Evolutionary conservation across 2,113 vertebrate species (phyloP).

Genomic region (Elaphurus davidianus): DNA sequence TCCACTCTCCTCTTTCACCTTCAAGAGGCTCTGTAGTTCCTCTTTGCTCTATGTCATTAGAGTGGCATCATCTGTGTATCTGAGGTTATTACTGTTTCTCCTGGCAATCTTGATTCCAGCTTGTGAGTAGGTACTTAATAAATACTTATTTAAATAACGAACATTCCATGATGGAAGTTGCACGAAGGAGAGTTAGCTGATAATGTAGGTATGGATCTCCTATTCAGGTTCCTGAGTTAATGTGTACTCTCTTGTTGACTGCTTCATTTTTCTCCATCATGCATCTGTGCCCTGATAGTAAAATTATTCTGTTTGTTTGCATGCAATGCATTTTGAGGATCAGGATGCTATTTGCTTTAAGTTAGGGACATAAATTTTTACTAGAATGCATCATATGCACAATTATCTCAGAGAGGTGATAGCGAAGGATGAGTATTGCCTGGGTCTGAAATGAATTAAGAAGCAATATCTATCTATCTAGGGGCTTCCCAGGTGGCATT

Average conservation of each 20-base stretch:
- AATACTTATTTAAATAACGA: neutral
- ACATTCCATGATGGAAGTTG: neutral
- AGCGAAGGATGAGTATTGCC: neutral
- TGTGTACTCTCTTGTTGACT: neutral
- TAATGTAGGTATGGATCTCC: neutral
- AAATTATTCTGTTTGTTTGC: neutral
- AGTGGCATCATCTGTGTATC: neutral
- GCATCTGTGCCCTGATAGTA: neutral
- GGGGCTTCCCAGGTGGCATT: neutral
- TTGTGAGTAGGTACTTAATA: neutral
- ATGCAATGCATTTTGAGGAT: neutral
- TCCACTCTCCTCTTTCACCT: neutral
- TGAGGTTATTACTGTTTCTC: neutral
- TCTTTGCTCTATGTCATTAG: neutral
- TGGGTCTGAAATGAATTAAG: neutral
- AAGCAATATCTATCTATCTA: neutral
- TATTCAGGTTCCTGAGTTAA: neutral
- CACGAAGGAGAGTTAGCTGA: neutral
- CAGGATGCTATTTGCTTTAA: neutral
- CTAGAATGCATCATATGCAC: neutral
- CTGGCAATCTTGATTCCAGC: neutral
- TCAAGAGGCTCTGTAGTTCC: neutral
- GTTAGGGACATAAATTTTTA: neutral
- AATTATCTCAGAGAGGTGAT: conserved; percentile 5
- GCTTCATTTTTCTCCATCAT: neutral